Conservation (phyloP, 2,113 vertebrate species). For the Brachyistius frenatus region DNA sequence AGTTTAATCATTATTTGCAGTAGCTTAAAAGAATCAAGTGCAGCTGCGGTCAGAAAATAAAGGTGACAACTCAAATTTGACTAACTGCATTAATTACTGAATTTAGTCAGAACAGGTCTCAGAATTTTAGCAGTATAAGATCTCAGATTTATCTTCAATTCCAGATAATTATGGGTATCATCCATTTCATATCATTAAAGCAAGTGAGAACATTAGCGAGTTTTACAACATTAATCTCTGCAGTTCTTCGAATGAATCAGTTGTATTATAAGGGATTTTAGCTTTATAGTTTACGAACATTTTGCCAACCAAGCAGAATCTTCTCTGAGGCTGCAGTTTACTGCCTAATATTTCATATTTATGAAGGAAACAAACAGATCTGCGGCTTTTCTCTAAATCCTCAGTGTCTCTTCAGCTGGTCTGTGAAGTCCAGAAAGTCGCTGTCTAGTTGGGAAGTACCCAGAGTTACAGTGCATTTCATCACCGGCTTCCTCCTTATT, state of each 20-base stretch:
- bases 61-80: too few relatives aligned
- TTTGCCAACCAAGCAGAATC: neutral
- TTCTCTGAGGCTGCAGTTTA: neutral
- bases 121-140: neutral
- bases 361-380: neutral
- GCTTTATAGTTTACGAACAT: neutral
- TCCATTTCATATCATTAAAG: too few relatives aligned
- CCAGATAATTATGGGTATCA: too few relatives aligned
- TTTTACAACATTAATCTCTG: too few relatives aligned
- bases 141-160: too few relatives aligned
- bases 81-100: neutral
- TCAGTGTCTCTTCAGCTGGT: constrained; percentile 21
- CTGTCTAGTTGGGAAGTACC: constrained; percentile 21
- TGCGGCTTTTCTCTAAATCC: constrained; percentile 5
- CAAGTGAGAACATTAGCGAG: neutral
- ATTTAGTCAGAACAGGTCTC: neutral
- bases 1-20: too few relatives aligned
- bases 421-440: constrained; percentile 19
- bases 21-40: too few relatives aligned
- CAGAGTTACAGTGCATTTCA: constrained; percentile 38
- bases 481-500: constrained; percentile 35
- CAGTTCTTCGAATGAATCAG: neutral
- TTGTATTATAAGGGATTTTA: neutral
- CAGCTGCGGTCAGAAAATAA: too few relatives aligned
- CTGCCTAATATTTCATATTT: neutral